phyloP scores from a whole-genome alignment of 2,113 vertebrate genomes.

The Potamarius usumacintae region DNA sequence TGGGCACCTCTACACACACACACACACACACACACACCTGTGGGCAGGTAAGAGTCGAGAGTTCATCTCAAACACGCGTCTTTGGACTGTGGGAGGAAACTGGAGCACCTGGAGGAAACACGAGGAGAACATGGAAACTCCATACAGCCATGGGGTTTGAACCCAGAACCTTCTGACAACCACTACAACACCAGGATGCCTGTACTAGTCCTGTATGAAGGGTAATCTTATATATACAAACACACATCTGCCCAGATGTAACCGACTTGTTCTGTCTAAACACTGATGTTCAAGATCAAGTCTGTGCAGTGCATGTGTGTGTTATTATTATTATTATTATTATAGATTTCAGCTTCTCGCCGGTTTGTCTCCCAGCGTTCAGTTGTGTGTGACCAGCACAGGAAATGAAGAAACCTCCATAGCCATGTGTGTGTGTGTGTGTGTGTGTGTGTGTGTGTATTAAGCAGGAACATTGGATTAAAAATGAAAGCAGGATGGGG shows the following conservation, averaged over 20 bases:
- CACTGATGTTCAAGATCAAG: neutral
- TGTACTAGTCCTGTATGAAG: too few species aligned
- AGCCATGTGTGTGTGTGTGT: slow-evolving; percentile 50
- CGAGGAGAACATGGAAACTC: too few species aligned
- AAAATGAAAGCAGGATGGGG: slow-evolving; percentile 71
- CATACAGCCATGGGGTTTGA: too few species aligned
- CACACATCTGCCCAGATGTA: neutral
- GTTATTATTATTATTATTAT: slow-evolving; percentile 42
- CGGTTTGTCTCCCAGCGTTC: slow-evolving; percentile 47
- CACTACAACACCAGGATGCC: too few species aligned
- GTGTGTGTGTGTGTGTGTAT: neutral
- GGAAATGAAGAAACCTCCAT: slow-evolving; percentile 79
- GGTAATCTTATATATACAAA: neutral
- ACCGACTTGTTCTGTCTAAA: neutral
- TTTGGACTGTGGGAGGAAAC: too few species aligned
- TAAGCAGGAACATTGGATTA: slow-evolving; percentile 73
- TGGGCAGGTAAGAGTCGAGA: too few species aligned
- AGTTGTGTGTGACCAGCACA: slow-evolving; percentile 73
- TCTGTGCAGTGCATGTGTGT: neutral
- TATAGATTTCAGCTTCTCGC: slow-evolving; percentile 60
- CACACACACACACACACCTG: too few species aligned
- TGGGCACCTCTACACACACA: too few species aligned
- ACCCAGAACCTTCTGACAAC: too few species aligned
- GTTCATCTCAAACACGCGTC: too few species aligned
- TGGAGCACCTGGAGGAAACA: too few species aligned